Percentiles rank a stretch among this genome's conserved stretches.
Conservation (phyloP, 1,140 invertebrate species). For the Drosophila bipectinata region DNA sequence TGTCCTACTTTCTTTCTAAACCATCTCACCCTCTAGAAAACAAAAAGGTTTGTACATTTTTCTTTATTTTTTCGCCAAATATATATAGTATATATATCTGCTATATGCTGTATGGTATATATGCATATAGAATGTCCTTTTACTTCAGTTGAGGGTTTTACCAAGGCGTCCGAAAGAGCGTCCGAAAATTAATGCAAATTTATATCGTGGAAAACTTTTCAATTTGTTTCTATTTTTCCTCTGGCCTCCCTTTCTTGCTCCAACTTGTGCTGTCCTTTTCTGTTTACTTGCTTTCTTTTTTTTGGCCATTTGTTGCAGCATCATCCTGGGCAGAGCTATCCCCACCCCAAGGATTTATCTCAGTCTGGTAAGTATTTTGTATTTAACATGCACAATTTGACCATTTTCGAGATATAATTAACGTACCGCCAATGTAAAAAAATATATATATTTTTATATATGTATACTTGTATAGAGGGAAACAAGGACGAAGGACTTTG, state of each 20-base stretch:
- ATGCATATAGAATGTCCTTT: conserved; percentile 13
- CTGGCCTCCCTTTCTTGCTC: neutral
- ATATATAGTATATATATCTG: neutral
- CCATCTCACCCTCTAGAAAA: neutral
- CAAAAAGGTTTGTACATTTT: neutral
- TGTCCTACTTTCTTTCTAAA: too few relatives aligned
- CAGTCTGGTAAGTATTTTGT: conserved; percentile 53
- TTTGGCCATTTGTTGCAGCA: conserved; percentile 39
- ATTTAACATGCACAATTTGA: conserved; percentile 65
- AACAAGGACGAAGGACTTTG: neutral
- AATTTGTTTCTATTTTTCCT: conserved; percentile 65
- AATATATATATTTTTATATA: neutral
- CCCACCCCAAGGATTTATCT: neutral
- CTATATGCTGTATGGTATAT: neutral
- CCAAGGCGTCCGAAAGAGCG: conserved; percentile 32
- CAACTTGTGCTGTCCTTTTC: neutral
- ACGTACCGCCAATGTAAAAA: conserved; percentile 40
- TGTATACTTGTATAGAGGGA: neutral
- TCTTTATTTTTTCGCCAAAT: neutral
- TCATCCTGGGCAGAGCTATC: neutral
- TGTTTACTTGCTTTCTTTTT: neutral
- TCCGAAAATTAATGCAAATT: conserved; percentile 76
- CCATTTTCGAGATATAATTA: conserved; percentile 66
- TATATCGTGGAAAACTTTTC: conserved; percentile 77
- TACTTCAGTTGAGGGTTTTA: neutral